Evolutionary conservation across 2,888 invertebrate genomes (phyloP).

Genomic region (Liodrosophila aerea): DNA sequence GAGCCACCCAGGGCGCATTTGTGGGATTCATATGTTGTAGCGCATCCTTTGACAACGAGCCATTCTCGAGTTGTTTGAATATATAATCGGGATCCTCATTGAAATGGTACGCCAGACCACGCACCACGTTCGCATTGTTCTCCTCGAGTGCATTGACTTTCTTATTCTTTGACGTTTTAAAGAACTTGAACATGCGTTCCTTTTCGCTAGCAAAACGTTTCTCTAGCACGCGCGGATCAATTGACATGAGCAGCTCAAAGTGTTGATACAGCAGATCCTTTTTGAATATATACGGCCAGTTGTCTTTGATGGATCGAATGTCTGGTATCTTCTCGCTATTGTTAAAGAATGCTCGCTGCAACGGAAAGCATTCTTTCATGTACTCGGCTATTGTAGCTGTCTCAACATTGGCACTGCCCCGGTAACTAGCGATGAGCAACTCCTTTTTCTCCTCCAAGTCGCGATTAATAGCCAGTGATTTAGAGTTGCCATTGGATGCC

Average conservation of each 20-base stretch:
- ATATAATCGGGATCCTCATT: slow-evolving; percentile 70
- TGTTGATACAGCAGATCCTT: slow-evolving; percentile 65
- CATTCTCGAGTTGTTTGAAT: slow-evolving; percentile 62
- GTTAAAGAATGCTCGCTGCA: slow-evolving; percentile 66
- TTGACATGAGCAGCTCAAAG: slow-evolving; percentile 71
- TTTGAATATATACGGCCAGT: slow-evolving; percentile 68
- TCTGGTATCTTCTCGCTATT: slow-evolving; percentile 71
- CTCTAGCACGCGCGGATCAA: slow-evolving; percentile 60
- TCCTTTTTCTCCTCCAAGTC: slow-evolving; percentile 71
- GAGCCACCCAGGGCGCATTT: slow-evolving; percentile 70
- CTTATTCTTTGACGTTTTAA: slow-evolving; percentile 66
- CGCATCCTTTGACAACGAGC: slow-evolving; percentile 51
- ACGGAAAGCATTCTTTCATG: slow-evolving; percentile 71
- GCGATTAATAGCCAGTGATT: slow-evolving; percentile 41
- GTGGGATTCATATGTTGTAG: slow-evolving; percentile 65
- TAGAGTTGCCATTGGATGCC: slow-evolving; percentile 61
- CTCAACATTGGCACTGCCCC: slow-evolving; percentile 54
- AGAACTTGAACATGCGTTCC: slow-evolving; percentile 67
- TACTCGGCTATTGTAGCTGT: slow-evolving; percentile 51
- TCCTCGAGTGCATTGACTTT: slow-evolving; percentile 58
- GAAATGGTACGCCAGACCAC: slow-evolving; percentile 67
- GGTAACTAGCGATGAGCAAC: slow-evolving; percentile 58
- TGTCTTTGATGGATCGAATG: slow-evolving; percentile 63
- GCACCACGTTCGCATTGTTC: slow-evolving; percentile 62
- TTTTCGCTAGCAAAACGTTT: slow-evolving; percentile 52